Base-by-base conservation (phyloP, 2,797 vertebrate genomes). In the Diplodus sargus region DNA sequence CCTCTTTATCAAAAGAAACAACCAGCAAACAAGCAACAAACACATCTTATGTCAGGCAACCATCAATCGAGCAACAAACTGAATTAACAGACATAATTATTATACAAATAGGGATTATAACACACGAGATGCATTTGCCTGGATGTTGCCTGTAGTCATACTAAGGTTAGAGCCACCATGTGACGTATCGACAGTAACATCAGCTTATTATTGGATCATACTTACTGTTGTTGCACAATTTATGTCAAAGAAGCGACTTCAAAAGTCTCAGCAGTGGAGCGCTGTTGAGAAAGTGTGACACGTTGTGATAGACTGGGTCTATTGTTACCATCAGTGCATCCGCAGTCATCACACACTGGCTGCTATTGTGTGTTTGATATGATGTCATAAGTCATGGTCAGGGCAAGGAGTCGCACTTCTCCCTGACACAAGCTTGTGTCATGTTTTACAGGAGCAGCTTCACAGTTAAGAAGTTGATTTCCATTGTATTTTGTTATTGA, bases 331-430 rank as follows among this genome's bases (percentile, higher is more conserved):
- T 42, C 49, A 45, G 15, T 18, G 25, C 61, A 58, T 67, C n/a
- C 63, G 56, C 62, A 69, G 28, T 60, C 43, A 59, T 20, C 54
- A 18, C n/a, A 69, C 70, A 63, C 45, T 74, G 47, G 48, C 28
- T 23, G 60, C 58, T 58, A 71, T 71, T 62, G 51, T 87, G 51
- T 72, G 28, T 81, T 59, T 49, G 47, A 39, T 39, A 65, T 83
- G 78, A 83, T 75, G 63, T 78, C 73, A 78, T 58, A 54, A 43
- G 72, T 76, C 60, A 81, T 7, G n/a, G 67, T 63, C n/a, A 48
- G 70, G 62, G 48, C 65, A 84, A 28, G 49, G 63, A 76, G 42
- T 74, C 8, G 4, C 28, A 23, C 28, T 42, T 20, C 39, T 13
- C 45, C 13, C 15, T 76, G 43, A 57, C 56, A 71, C 28, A 58